Percentiles rank a stretch among this genome's conserved stretches.
These are phyloP conservation scores for Xenopus tropicalis DNA, from an alignment of 2,113 vertebrate species.

Conservation along the genomic window DNA sequence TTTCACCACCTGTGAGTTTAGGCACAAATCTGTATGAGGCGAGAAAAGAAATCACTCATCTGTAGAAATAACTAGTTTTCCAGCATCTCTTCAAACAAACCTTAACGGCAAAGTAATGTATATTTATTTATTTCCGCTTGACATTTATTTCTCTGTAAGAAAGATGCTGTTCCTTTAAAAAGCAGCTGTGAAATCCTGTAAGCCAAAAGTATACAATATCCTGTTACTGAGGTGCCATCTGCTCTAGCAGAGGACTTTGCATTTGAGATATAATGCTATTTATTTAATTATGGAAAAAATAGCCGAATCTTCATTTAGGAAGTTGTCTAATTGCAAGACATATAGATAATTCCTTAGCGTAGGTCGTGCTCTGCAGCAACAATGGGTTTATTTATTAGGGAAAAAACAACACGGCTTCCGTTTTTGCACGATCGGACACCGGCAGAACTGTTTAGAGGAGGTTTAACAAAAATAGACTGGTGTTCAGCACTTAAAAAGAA, in stretches of 20 bases:
- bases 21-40: too few species aligned
- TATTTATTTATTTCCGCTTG: too few species aligned
- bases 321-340: conserved; percentile 81
- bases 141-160: too few species aligned
- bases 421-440: conserved; percentile 53
- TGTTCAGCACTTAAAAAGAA: conserved; percentile 61
- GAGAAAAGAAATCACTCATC: too few species aligned
- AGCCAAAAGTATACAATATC: too few species aligned
- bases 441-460: conserved; percentile 63
- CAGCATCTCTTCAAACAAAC: too few species aligned
- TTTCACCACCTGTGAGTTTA: too few species aligned
- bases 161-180: too few species aligned
- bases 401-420: conserved; percentile 55
- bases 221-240: conserved; percentile 67
- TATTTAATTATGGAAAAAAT: conserved; percentile 60
- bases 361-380: conserved; percentile 61
- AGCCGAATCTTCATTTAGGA: conserved; percentile 59
- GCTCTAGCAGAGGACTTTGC: conserved; percentile 72
- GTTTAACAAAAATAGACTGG: conserved; percentile 62
- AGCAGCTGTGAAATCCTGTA: too few species aligned
- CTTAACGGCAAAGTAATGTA: too few species aligned
- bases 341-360: conserved; percentile 75
- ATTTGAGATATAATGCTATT: conserved; percentile 74
- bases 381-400: conserved; percentile 45
- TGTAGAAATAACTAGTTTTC: too few species aligned